Evolutionary conservation across 2,113 vertebrate genomes (phyloP), one percentile per base, ranked within the genome.

Genomic region (Tylochromis polylepis): DNA sequence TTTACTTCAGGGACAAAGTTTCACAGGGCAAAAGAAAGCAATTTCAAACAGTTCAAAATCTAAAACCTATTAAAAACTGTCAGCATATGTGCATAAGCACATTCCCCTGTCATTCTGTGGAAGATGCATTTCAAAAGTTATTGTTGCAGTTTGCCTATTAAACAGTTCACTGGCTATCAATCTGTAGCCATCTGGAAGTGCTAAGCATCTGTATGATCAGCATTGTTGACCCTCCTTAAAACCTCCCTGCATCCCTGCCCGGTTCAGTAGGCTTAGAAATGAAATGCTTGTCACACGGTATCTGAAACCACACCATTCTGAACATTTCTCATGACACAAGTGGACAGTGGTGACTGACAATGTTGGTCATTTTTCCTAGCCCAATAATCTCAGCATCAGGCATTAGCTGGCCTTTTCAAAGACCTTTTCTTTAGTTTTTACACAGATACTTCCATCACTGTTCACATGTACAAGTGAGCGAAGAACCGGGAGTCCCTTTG

Each of bases 1-100:
- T 77, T 53, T 34, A 53, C 72, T 53, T 77, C 72, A 77, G 72
- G 72, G 72, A 77, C 46, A 77, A 77, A 53, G 72, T 53, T 77
- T 77, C 72, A 53, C 72, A n/a, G 34, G 6, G 27, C 43, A 77
- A 51, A 77, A 31, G 2, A 51, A 77, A 34, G 46, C 72, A 77
- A 53, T 77, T 77, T 53, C 4, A 53, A 77, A 77, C 11, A 6
- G 46, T 51, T 53, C 72, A 77, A n/a, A 77, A 77, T 77, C 72
- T 34, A 27, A 77, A 77, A 53, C 27, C 72, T 34, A 77, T 77
- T 9, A 75, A 81, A 49, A 38, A 27, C 11, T 60, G 57, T 67
- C 27, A 81, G 34, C 38, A 38, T 29, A 41, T 31, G 41, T 34
- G 9, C 3, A 72, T 62, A 43, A 62, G 20, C 18, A 3, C 14